Conservation (phyloP, 2,888 invertebrate genomes). For the Spatulosminthurus flaviceps region DNA sequence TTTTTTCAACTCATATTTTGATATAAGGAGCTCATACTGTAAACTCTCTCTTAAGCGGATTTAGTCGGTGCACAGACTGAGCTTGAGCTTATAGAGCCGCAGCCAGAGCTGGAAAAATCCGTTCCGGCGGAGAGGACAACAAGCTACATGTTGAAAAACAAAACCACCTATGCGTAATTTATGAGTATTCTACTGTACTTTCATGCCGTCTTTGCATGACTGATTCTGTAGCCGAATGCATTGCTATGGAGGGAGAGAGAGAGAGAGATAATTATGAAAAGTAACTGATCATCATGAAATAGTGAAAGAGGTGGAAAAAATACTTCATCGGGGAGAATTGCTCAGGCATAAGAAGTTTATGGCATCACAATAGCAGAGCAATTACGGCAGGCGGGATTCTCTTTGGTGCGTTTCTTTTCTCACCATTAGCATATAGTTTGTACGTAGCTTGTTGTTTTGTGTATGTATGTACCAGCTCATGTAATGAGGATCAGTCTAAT, state of each 20-base stretch:
- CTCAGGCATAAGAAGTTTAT: constrained; percentile 20
- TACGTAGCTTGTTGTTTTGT: too few species aligned
- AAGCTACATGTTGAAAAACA: neutral
- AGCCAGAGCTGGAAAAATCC: neutral
- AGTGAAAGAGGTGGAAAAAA: neutral
- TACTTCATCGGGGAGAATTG: neutral
- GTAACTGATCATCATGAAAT: constrained; percentile 20
- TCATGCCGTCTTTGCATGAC: neutral
- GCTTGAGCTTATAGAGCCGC: neutral
- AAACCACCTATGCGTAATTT: constrained; percentile 19
- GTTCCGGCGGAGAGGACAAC: neutral
- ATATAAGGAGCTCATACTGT: neutral
- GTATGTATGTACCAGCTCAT: too few species aligned
- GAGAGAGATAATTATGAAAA: neutral
- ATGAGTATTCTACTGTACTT: neutral
- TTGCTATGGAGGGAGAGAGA: too few species aligned
- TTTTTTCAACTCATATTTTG: too few species aligned
- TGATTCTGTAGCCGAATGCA: constrained; percentile 1
- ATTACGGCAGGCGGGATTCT: too few species aligned
- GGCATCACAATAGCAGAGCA: neutral
- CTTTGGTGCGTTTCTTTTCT: constrained; percentile 1
- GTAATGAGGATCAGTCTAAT: too few species aligned
- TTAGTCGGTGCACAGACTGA: neutral
- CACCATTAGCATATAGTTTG: too few species aligned
- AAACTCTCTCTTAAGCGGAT: neutral